A percentile compares a stretch with the other conserved stretches of the same genome.
phyloP scores from a whole-genome alignment of 2,888 invertebrate genomes.

The Asteroscopus sphinx region DNA sequence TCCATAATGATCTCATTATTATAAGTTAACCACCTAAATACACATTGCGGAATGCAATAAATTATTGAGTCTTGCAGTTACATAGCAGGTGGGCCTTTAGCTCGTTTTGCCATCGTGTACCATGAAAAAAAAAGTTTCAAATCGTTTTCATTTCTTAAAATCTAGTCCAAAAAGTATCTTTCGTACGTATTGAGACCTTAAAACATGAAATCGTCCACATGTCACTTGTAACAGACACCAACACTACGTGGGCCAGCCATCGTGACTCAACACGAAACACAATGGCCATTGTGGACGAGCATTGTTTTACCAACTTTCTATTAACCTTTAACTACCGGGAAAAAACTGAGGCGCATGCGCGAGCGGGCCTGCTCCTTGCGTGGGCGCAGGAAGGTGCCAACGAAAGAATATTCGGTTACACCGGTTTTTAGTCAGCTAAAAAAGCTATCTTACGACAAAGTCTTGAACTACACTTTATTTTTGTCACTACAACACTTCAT shows the following conservation, averaged over 20 bases:
- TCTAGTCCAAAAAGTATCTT: background rate
- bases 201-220: slow-evolving; percentile 25
- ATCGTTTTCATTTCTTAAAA: too few species aligned
- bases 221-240: slow-evolving; percentile 47
- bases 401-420: slow-evolving; percentile 22
- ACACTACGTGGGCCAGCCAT: slow-evolving; percentile 50
- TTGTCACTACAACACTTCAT: too few species aligned
- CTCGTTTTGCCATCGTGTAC: too few species aligned
- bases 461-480: too few species aligned
- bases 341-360: slow-evolving; percentile 62
- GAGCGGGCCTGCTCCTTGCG: slow-evolving; percentile 47
- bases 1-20: too few species aligned
- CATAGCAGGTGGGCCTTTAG: too few species aligned
- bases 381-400: slow-evolving; percentile 37
- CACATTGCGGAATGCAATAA: too few species aligned
- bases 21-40: too few species aligned
- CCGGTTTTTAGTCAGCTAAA: slow-evolving; percentile 21
- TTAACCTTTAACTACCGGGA: slow-evolving; percentile 77
- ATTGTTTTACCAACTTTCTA: slow-evolving; percentile 82
- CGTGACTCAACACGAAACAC: slow-evolving; percentile 71
- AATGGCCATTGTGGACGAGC: slow-evolving; percentile 74
- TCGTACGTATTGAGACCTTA: slow-evolving; percentile 11
- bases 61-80: too few species aligned
- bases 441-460: background rate
- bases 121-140: too few species aligned